A percentile compares a stretch with the other conserved stretches of the same genome.
Conservation (phyloP, 2,113 vertebrate species). For the Nicator chloris region DNA sequence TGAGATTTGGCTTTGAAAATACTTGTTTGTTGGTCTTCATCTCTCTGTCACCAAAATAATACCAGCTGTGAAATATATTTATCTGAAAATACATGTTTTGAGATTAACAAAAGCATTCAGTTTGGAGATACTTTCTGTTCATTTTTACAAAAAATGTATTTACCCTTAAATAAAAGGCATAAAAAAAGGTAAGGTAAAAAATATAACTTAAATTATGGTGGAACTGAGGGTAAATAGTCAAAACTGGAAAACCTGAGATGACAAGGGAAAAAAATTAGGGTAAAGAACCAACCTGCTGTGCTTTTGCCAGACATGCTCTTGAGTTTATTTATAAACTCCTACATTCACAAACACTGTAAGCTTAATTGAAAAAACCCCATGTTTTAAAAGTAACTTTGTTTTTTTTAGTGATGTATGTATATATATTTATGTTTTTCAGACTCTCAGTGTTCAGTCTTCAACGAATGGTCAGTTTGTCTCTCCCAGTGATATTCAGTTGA, state of each 20-base stretch:
- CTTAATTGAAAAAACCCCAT: not conserved
- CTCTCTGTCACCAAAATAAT: not conserved
- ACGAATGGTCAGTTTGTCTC: constrained; percentile 86
- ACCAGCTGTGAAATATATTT: not conserved
- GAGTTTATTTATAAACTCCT: not conserved
- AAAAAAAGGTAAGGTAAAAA: not conserved
- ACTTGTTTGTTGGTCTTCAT: not conserved
- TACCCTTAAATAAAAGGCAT: not conserved
- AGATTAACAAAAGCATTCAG: not conserved
- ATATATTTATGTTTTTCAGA: constrained; percentile 73
- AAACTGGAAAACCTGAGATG: not conserved
- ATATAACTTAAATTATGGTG: rapidly evolving
- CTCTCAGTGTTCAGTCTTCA: constrained; percentile 84
- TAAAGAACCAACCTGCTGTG: not conserved
- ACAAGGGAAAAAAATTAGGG: not conserved
- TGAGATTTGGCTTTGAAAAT: not conserved
- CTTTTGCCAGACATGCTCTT: not conserved
- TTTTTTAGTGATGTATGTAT: not conserved
- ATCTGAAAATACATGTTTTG: not conserved
- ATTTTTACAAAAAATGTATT: not conserved
- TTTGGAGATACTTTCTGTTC: not conserved
- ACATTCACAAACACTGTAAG: not conserved
- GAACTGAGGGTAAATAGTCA: not conserved
- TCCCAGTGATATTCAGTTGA: constrained; percentile 86
- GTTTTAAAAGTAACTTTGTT: not conserved